Percentiles rank a stretch among this genome's conserved stretches.
Conservation (phyloP, 2,113 vertebrate species). For the Sigmodon hispidus region DNA sequence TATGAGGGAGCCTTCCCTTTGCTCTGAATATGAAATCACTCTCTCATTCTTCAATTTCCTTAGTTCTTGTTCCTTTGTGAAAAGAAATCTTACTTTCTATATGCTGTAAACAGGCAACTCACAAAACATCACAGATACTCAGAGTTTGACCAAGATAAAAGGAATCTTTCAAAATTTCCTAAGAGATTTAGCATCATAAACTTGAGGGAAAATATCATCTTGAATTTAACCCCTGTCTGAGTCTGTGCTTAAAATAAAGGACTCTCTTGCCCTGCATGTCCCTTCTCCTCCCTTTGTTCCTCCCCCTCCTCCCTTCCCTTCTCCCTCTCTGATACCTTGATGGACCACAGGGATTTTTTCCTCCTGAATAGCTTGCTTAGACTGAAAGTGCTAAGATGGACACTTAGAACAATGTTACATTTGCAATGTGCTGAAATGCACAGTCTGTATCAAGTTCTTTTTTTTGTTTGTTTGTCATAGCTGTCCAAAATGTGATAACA, state of each 20-base stretch:
- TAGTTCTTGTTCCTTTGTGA: not conserved
- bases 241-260: not conserved
- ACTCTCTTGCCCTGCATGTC: not conserved
- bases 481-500: not conserved
- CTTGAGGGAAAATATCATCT: not conserved
- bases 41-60: not conserved
- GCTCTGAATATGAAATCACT: not conserved
- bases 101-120: not conserved
- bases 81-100: not conserved
- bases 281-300: rapidly evolving
- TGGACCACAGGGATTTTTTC: not conserved
- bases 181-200: not conserved
- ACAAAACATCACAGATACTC: not conserved
- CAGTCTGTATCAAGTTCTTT: not conserved
- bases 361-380: not conserved
- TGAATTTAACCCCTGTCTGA: not conserved
- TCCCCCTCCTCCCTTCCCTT: not conserved
- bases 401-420: not conserved
- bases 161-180: not conserved
- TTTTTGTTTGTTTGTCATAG: not conserved
- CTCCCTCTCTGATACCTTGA: not conserved
- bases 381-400: not conserved
- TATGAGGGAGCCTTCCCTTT: not conserved
- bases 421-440: not conserved
- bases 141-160: conserved; percentile 16